phyloP scores from a whole-genome alignment of 2,113 vertebrate genomes.

The Pseudorectes ferrugineus region DNA sequence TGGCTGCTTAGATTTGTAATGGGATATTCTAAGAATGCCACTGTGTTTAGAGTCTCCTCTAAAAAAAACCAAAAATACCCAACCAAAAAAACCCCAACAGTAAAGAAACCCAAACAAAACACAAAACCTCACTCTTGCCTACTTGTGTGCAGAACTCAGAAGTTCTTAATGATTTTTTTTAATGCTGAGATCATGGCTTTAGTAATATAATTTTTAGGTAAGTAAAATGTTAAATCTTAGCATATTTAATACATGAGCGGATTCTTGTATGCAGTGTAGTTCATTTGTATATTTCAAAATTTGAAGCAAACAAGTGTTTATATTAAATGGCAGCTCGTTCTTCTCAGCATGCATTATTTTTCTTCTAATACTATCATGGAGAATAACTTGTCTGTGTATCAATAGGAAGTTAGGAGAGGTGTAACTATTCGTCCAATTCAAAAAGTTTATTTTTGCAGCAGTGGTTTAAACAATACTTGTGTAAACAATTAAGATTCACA shows the following conservation, averaged over 20 bases:
- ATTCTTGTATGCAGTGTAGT: not conserved
- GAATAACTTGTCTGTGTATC: not conserved
- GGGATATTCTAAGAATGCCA: conserved; percentile 69
- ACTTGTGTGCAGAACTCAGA: conserved; percentile 19
- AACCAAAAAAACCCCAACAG: not conserved
- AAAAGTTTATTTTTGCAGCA: not conserved
- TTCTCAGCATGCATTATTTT: not conserved
- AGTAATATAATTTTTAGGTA: not conserved
- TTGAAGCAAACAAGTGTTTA: not conserved
- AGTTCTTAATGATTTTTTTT: not conserved
- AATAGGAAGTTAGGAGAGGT: not conserved
- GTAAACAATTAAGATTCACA: not conserved
- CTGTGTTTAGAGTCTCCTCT: conserved; percentile 39
- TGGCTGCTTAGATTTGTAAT: conserved; percentile 74
- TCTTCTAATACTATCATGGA: not conserved
- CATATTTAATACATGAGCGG: not conserved
- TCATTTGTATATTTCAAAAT: not conserved
- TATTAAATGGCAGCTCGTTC: not conserved
- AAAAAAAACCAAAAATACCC: not conserved
- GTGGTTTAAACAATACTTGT: not conserved
- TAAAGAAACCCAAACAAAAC: not conserved
- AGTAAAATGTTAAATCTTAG: not conserved
- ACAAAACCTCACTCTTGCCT: not conserved
- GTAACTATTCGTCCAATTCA: not conserved
- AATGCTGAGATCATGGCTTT: not conserved